Base-by-base conservation (phyloP, 2,888 invertebrate genomes). In the Cephalotes varians region DNA sequence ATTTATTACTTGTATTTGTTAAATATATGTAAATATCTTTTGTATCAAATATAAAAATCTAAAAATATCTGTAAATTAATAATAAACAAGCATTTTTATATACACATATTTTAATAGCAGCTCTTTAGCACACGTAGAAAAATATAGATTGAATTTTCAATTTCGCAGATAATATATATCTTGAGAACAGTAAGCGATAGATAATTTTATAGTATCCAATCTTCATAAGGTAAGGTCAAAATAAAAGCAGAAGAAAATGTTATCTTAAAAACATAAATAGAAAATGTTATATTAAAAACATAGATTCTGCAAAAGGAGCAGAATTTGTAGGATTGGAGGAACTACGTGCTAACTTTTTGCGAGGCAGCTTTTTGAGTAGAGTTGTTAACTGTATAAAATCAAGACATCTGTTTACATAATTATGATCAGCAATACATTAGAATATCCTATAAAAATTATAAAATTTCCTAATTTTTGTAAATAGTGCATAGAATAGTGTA, bases 251-350 rank as follows among this genome's bases (percentile, higher is more conserved):
- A n/a, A n/a, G n/a, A n/a, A n/a, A n/a, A n/a, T n/a, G n/a, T n/a
- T n/a, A n/a, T n/a, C n/a, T n/a, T n/a, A n/a, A n/a, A n/a, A n/a
- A n/a, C n/a, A n/a, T n/a, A n/a, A n/a, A n/a, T n/a, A n/a, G n/a
- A n/a, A n/a, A n/a, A n/a, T n/a, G n/a, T n/a, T 91, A 86, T 89
- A 91, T 91, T 96, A 95, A 98, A 95, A 98, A 98, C 93, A 99
- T 98, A 73, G 98, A 98, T 96, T 99, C 99, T 64, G 98, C 99
- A 72, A 99, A 99, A 93, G 99, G 97, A 67, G 99, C 99, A 92
- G 99, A 96, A 94, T 99, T 99, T 91, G 99, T 97, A 44, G 99
- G 99, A 96, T 99, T 99, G 86, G 99, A 99, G 89, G 99, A 99
- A 93, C 99, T 99, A 88, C 99, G 97, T 72, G 98, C 98, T 90